A percentile compares a stretch with the other conserved stretches of the same genome.
These are phyloP conservation scores for Labeo rohita DNA, from an alignment of 2,113 vertebrate species.

Conservation along the genomic window DNA sequence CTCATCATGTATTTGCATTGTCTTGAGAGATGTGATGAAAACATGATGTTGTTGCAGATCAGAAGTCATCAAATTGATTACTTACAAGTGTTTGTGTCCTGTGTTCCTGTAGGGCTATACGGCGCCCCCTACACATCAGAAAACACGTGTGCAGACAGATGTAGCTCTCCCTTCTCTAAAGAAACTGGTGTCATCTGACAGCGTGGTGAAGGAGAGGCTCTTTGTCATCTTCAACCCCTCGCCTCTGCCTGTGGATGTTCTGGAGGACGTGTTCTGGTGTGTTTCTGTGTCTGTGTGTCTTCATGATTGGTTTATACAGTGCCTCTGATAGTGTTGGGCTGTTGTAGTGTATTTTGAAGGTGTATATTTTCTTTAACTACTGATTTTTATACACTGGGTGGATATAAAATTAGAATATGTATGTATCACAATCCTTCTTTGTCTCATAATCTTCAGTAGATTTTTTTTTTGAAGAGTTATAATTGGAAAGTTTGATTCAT, in stretches of 20 bases:
- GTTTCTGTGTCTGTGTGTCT: background rate
- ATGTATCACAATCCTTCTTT: background rate
- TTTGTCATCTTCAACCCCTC: constrained; percentile 94
- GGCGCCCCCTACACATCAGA: constrained; percentile 59
- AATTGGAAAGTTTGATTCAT: background rate
- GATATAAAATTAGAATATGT: background rate
- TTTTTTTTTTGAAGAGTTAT: background rate
- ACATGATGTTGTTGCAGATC: background rate
- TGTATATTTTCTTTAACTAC: background rate
- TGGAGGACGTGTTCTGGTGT: constrained; percentile 97
- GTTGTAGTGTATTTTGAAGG: background rate
- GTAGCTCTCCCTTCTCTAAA: constrained; percentile 84
- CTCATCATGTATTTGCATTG: background rate
- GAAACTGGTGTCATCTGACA: constrained; percentile 87
- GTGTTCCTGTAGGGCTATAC: constrained; percentile 62
- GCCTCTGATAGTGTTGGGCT: background rate
- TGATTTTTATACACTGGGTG: background rate
- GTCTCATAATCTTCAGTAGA: no score
- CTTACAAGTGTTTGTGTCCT: background rate
- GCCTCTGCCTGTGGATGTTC: constrained; percentile 85
- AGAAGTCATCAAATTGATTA: background rate
- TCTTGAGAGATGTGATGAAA: background rate
- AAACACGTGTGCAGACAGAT: constrained; percentile 88
- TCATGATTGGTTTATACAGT: background rate
- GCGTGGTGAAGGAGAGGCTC: constrained; percentile 87